A percentile compares a stretch with the other conserved stretches of the same genome.
phyloP scores from a whole-genome alignment of 1,140 invertebrate species.

The Brachionus angularis region DNA sequence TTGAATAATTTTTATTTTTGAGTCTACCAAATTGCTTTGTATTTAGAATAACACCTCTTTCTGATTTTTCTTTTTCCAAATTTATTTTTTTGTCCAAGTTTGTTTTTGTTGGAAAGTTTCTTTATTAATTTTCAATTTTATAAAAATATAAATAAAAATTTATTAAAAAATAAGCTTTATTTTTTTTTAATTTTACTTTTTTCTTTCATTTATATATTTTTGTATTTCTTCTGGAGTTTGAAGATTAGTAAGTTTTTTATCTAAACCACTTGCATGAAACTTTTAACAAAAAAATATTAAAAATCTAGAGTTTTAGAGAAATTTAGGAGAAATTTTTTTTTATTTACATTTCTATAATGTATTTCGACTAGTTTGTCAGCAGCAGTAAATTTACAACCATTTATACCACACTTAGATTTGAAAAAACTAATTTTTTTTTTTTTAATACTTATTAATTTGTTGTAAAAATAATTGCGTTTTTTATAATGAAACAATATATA shows the following conservation, averaged over 20 bases:
- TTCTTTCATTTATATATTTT: conserved; percentile 75
- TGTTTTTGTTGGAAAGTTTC: conserved; percentile 63
- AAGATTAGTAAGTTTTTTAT: conserved; percentile 68
- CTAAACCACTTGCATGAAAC: conserved; percentile 74
- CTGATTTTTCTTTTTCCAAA: conserved; percentile 64
- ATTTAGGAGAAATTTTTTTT: neutral
- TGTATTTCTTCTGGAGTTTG: conserved; percentile 72
- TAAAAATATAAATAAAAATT: conserved; percentile 14
- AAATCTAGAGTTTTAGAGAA: neutral
- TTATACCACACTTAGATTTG: conserved; percentile 65
- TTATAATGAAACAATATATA: too few relatives aligned
- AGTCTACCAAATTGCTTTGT: conserved; percentile 50
- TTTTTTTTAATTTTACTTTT: conserved; percentile 64
- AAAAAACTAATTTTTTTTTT: conserved; percentile 11
- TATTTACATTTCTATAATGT: conserved; percentile 67
- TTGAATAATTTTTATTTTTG: neutral
- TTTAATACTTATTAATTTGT: too few relatives aligned
- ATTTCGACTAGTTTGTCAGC: conserved; percentile 71
- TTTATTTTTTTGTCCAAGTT: conserved; percentile 68
- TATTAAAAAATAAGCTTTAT: neutral
- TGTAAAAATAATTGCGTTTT: too few relatives aligned
- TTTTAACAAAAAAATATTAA: conserved; percentile 46
- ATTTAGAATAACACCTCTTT: conserved; percentile 55
- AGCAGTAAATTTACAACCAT: conserved; percentile 74
- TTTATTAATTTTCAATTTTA: conserved; percentile 46